phyloP scores from a whole-genome alignment of 2,797 vertebrate species.

The Gobio occitaniae region DNA sequence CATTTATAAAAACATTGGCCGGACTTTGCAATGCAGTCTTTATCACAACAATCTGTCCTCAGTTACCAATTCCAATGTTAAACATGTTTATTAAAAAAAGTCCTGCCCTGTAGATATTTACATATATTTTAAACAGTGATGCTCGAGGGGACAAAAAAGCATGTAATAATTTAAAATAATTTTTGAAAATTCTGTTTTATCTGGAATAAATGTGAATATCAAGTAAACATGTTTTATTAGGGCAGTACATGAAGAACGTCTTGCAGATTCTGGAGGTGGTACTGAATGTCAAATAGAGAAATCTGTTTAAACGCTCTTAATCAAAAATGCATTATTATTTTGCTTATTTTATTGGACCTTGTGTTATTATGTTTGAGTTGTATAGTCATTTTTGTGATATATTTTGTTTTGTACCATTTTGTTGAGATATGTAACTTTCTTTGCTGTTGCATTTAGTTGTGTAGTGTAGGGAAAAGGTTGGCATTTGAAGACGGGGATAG shows the following conservation, averaged over 20 bases:
- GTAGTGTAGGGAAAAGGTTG: slow-evolving; percentile 23
- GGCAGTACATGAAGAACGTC: background rate
- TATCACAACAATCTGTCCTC: slow-evolving; percentile 42
- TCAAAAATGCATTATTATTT: background rate
- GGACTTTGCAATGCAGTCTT: slow-evolving; percentile 2
- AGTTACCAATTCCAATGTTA: slow-evolving; percentile 1
- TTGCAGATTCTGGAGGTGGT: background rate
- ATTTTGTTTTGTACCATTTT: background rate
- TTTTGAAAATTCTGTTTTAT: background rate
- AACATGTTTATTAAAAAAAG: background rate
- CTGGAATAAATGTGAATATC: background rate
- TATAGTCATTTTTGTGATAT: background rate
- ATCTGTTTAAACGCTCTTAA: background rate
- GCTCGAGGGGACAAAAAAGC: background rate
- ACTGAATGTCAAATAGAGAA: background rate
- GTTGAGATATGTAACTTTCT: background rate
- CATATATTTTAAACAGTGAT: background rate
- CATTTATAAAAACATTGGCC: slow-evolving; percentile 41
- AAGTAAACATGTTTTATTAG: too few relatives aligned
- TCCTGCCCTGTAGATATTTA: background rate
- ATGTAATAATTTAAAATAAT: background rate
- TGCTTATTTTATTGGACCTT: background rate
- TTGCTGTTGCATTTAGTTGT: background rate
- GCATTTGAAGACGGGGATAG: slow-evolving; percentile 37
- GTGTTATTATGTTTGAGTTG: background rate